phyloP scores from a whole-genome alignment of 2,888 invertebrate species.

The Sipha maydis region DNA sequence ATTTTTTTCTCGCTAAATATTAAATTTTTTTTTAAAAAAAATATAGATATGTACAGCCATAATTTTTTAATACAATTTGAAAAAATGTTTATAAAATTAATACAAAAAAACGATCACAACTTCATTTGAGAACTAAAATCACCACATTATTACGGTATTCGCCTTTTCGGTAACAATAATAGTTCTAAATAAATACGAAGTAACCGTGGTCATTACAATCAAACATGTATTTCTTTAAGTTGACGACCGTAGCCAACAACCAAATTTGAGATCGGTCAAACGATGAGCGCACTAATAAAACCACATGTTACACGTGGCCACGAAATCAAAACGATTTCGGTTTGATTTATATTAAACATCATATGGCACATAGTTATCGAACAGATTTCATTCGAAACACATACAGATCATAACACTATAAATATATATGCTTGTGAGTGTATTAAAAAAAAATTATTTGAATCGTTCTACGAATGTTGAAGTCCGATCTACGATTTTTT shows the following conservation, averaged over 20 bases:
- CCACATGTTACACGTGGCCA: conserved; percentile 50
- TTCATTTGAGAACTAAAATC: too few relatives aligned
- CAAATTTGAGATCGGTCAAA: conserved; percentile 26
- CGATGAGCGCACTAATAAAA: conserved; percentile 31
- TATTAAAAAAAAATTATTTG: not conserved
- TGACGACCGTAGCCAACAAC: not conserved
- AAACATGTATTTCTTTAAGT: not conserved
- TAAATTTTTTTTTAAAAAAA: not conserved
- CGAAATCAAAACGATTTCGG: conserved; percentile 26
- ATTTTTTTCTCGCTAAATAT: not conserved
- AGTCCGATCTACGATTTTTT: not conserved
- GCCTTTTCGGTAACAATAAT: too few relatives aligned
- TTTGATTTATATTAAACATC: conserved; percentile 35
- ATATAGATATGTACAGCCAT: not conserved
- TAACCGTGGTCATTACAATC: not conserved
- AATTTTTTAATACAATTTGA: too few relatives aligned
- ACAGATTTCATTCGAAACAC: conserved; percentile 36
- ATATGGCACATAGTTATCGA: conserved; percentile 25
- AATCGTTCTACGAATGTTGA: not conserved
- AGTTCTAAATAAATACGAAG: not conserved
- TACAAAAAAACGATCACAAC: too few relatives aligned
- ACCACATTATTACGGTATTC: too few relatives aligned
- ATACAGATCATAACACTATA: not conserved
- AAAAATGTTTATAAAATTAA: too few relatives aligned
- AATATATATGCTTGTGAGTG: not conserved